Evolutionary conservation across 2,888 invertebrate genomes (phyloP), one percentile per base, ranked within the genome.

Genomic region (Drosophila lutescens): DNA sequence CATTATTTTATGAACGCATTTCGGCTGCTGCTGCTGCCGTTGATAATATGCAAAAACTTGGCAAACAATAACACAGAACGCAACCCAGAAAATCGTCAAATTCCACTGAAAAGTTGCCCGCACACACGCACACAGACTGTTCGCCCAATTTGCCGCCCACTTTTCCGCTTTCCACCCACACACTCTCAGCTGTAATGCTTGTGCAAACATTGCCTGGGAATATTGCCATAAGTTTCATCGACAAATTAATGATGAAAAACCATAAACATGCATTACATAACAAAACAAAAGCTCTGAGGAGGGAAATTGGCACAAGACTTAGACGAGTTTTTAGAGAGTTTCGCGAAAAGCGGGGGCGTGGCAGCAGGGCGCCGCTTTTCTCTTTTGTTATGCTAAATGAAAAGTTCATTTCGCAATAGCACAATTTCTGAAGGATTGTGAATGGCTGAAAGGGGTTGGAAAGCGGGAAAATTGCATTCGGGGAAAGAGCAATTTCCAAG

Each of bases 21-120:
- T 80, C 61, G 75, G 74, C 72, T 61, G 66, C 68, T 61, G 58
- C 72, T 62, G 53, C 70, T 77, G 69, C 58, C 63, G 82, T 82
- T 87, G 88, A 85, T 85, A 86, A 88, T 86, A 85, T 85, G 84
- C 86, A 85, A 85, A 86, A 85, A 88, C 88, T 85, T 88, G 84
- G 81, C 86, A 86, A 85, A 85, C 85, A 85, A 88, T 81, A 88
- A 88, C 85, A 85, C 76, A 86, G 56, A 61, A 86, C 80, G 73
- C 70, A 78, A 41, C 67, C 65, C 67, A 66, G 67, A 78, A 85
- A 79, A 76, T 72, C 76, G 70, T 70, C 74, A 83, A 87, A 87
- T 86, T 69, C 78, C 78, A 76, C 72, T 74, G 73, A 87, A 79
- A 81, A 76, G 66, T 71, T 71, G 46, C 78, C 56, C 73, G 58